Conservation (phyloP, 2,888 invertebrate genomes). For the Hyposoter didymator region DNA sequence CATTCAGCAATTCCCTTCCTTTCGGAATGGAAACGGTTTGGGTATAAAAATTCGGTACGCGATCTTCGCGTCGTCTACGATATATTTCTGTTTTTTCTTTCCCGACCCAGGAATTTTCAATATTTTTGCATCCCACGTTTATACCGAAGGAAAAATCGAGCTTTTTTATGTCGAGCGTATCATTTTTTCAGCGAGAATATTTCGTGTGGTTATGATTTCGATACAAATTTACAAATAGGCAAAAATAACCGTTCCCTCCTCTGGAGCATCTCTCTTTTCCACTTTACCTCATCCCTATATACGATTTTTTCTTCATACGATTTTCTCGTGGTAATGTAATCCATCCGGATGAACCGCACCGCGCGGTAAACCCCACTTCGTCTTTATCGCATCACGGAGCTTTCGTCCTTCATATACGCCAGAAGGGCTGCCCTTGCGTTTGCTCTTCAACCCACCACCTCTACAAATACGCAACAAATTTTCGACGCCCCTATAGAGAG, state of each 20-base stretch:
- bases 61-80: neutral
- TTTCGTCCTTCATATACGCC: slow-evolving; percentile 38
- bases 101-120: neutral
- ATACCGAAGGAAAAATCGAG: neutral
- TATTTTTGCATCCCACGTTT: neutral
- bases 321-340: slow-evolving; percentile 56
- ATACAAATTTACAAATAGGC: slow-evolving; percentile 44
- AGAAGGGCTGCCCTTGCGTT: slow-evolving; percentile 23
- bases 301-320: slow-evolving; percentile 24
- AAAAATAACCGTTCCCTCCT: neutral
- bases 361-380: slow-evolving; percentile 42
- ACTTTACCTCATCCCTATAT: neutral
- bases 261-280: neutral
- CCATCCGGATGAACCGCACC: slow-evolving; percentile 51
- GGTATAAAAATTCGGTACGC: neutral
- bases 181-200: slow-evolving; percentile 10
- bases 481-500: neutral
- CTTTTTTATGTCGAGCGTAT: neutral
- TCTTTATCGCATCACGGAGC: slow-evolving; percentile 49
- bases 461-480: slow-evolving; percentile 20
- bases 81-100: neutral
- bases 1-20: neutral
- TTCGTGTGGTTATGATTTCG: slow-evolving; percentile 18
- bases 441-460: neutral
- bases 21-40: neutral